Percentiles rank a stretch among this genome's conserved stretches.
phyloP scores from a whole-genome alignment of 2,888 invertebrate genomes.

The Catocala fraxini region DNA sequence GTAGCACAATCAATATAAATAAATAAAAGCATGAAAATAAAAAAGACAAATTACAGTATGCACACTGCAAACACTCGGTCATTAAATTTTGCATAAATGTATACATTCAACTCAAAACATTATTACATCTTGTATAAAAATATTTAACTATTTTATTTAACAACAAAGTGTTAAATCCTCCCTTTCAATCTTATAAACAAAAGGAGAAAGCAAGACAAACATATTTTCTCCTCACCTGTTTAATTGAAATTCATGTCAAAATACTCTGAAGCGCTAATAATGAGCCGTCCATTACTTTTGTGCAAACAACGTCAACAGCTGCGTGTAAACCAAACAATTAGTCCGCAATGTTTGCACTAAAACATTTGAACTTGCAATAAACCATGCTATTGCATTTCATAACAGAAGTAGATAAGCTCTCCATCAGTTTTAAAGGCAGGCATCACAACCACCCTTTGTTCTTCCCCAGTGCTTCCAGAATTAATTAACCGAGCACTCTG shows the following conservation, averaged over 20 bases:
- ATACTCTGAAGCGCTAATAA: slow-evolving; percentile 28
- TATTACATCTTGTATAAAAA: too few relatives aligned
- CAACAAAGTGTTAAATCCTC: too few relatives aligned
- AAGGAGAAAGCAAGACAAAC: neutral
- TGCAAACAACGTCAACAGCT: slow-evolving; percentile 6
- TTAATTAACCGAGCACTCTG: slow-evolving; percentile 32
- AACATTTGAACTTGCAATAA: slow-evolving; percentile 7
- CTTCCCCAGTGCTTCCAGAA: slow-evolving; percentile 29
- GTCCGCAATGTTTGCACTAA: slow-evolving; percentile 3
- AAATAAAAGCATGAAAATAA: too few relatives aligned
- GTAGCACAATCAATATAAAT: too few relatives aligned
- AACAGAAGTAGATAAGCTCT: slow-evolving; percentile 27
- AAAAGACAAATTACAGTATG: too few relatives aligned
- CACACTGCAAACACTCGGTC: too few relatives aligned
- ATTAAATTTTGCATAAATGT: too few relatives aligned
- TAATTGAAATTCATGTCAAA: slow-evolving; percentile 10
- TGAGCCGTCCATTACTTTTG: neutral
- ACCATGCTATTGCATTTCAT: slow-evolving; percentile 8
- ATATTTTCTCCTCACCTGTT: neutral
- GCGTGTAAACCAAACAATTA: neutral
- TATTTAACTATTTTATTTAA: too few relatives aligned
- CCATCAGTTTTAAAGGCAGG: slow-evolving; percentile 30
- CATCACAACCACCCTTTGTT: slow-evolving; percentile 31
- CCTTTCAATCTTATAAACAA: neutral
- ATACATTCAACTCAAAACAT: too few relatives aligned